phyloP scores from a whole-genome alignment of 1,140 invertebrate genomes.

The Habropoda laboriosa region DNA sequence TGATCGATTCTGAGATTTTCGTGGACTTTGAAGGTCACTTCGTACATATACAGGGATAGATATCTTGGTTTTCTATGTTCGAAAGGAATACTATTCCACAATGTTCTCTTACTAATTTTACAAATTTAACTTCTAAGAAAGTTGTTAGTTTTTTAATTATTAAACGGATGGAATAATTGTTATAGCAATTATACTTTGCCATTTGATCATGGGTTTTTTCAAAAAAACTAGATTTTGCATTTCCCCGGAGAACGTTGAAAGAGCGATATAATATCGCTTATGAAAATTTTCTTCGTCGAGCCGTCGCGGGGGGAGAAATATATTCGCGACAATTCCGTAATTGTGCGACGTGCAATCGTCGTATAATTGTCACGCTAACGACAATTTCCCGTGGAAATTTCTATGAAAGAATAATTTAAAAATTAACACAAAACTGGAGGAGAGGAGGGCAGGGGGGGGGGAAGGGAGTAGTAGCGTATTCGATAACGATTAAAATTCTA shows the following conservation, averaged over 20 bases:
- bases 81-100: no score
- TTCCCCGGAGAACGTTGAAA: neutral
- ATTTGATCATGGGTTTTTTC: neutral
- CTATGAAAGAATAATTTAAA: slow-evolving; percentile 32
- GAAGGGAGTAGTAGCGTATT: slow-evolving; percentile 1
- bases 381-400: slow-evolving; percentile 21
- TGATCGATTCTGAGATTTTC: no score
- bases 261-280: neutral
- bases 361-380: slow-evolving; percentile 16
- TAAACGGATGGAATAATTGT: neutral
- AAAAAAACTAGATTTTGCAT: neutral
- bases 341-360: slow-evolving; percentile 10
- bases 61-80: no score
- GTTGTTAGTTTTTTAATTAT: no score
- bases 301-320: neutral
- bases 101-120: no score
- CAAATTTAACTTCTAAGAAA: no score
- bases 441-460: no score
- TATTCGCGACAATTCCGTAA: slow-evolving; percentile 15
- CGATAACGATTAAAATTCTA: slow-evolving; percentile 46
- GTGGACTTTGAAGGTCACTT: no score
- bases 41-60: no score
- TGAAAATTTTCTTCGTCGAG: slow-evolving; percentile 1
- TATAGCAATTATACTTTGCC: neutral
- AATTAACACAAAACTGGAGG: slow-evolving; percentile 24